phyloP scores from a whole-genome alignment of 2,888 invertebrate genomes.

The Yponomeuta sedellus region DNA sequence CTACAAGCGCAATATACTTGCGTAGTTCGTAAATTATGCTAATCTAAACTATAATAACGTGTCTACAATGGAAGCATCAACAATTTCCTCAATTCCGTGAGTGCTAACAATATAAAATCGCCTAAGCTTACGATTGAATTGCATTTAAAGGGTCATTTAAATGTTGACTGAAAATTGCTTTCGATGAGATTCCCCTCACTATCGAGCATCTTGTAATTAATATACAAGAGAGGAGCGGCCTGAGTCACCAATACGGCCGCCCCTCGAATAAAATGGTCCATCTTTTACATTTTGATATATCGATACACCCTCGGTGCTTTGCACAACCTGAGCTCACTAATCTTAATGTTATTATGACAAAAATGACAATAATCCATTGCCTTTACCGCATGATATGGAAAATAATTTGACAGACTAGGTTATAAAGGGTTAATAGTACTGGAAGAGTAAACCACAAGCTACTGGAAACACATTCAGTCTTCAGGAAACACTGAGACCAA shows the following conservation, averaged over 20 bases:
- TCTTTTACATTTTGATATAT: constrained; percentile 72
- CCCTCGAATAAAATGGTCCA: constrained; percentile 57
- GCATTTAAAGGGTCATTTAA: constrained; percentile 35
- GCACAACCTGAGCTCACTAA: constrained; percentile 57
- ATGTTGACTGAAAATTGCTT: constrained; percentile 38
- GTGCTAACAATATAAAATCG: constrained; percentile 55
- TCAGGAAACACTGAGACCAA: constrained; percentile 21
- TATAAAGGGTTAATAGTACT: constrained; percentile 6
- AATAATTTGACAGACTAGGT: not conserved
- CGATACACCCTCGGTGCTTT: constrained; percentile 45
- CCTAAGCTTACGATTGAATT: constrained; percentile 57
- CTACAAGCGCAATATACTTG: constrained; percentile 2
- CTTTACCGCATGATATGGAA: not conserved
- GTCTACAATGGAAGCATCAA: constrained; percentile 62
- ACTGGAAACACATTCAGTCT: constrained; percentile 35
- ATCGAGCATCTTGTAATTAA: not conserved
- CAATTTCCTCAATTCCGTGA: constrained; percentile 69
- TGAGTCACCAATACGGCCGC: not conserved
- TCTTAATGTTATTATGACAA: constrained; percentile 22
- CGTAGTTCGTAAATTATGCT: constrained; percentile 3
- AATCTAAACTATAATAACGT: constrained; percentile 21
- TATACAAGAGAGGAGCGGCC: not conserved
- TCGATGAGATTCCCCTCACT: constrained; percentile 22
- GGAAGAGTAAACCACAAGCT: constrained; percentile 24
- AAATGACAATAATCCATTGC: not conserved